These are phyloP conservation scores for Drosophila mimetica DNA, from an alignment of 2,888 invertebrate genomes.

Conservation along the genomic window DNA sequence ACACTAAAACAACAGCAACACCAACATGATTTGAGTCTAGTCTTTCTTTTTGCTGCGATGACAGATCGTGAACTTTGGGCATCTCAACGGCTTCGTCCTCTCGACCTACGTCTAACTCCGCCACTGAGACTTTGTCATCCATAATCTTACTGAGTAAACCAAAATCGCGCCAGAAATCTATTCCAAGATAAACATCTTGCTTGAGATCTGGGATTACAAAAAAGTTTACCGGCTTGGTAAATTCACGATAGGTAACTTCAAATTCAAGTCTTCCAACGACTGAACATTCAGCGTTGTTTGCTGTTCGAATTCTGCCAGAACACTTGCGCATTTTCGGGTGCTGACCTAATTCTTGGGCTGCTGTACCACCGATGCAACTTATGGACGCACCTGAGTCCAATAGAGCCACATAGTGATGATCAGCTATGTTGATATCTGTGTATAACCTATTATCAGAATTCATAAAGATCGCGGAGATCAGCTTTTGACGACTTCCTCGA, in stretches of 20 bases:
- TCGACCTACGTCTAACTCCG: too few species aligned
- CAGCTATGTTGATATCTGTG: neutral
- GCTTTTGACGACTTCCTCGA: neutral
- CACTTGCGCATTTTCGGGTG: neutral
- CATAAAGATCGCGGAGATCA: neutral
- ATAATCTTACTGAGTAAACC: neutral
- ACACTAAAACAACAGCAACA: too few species aligned
- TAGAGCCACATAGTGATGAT: neutral
- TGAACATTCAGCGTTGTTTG: neutral
- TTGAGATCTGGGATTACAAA: neutral
- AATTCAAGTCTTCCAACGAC: neutral
- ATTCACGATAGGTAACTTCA: neutral
- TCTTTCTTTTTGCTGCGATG: too few species aligned
- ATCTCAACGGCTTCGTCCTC: too few species aligned
- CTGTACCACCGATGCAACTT: neutral
- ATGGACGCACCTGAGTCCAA: neutral
- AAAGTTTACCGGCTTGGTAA: neutral
- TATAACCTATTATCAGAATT: too few species aligned
- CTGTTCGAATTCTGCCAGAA: neutral
- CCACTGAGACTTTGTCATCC: neutral
- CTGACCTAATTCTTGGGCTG: neutral
- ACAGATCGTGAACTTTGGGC: too few species aligned
- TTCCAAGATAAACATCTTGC: neutral
- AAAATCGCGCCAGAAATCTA: neutral
- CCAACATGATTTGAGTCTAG: too few species aligned